phyloP scores from a whole-genome alignment of 2,113 vertebrate genomes.

The Cairina moschata region DNA sequence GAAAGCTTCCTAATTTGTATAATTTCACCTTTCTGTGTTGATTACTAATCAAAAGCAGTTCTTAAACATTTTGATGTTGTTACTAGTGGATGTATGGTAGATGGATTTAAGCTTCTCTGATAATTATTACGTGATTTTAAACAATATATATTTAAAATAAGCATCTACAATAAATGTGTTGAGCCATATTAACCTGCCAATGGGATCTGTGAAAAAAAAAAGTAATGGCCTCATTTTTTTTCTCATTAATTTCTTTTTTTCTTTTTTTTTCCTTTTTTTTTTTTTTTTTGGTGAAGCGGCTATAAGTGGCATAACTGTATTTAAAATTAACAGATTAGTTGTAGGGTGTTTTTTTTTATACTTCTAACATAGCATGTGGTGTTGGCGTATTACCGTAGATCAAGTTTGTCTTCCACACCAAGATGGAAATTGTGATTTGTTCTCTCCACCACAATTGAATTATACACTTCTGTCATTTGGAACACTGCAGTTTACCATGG shows the following conservation, averaged over 20 bases:
- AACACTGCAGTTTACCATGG: conserved; percentile 82
- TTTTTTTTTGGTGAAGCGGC: conserved; percentile 71
- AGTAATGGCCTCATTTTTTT: conserved; percentile 70
- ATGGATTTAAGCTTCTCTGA: conserved; percentile 79
- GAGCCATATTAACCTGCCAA: conserved; percentile 86
- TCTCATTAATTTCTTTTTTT: conserved; percentile 57
- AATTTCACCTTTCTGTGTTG: conserved; percentile 71
- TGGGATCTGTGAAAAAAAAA: conserved; percentile 79
- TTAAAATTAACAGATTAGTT: conserved; percentile 73
- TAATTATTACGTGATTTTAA: conserved; percentile 78
- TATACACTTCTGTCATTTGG: conserved; percentile 74
- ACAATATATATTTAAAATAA: conserved; percentile 80
- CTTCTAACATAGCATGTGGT: conserved; percentile 81
- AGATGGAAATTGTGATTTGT: conserved; percentile 75
- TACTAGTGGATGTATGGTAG: conserved; percentile 79
- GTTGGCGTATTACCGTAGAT: conserved; percentile 77
- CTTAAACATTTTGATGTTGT: conserved; percentile 77
- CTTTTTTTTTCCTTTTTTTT: conserved; percentile 44
- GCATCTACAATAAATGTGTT: conserved; percentile 81
- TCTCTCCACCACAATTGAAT: conserved; percentile 75
- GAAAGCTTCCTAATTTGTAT: conserved; percentile 68
- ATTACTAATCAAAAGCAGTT: conserved; percentile 75
- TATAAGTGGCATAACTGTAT: conserved; percentile 79
- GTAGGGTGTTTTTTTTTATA: conserved; percentile 61
- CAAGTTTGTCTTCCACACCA: conserved; percentile 80